Conservation (phyloP, 2,113 vertebrate genomes). For the Empidonax alnorum region DNA sequence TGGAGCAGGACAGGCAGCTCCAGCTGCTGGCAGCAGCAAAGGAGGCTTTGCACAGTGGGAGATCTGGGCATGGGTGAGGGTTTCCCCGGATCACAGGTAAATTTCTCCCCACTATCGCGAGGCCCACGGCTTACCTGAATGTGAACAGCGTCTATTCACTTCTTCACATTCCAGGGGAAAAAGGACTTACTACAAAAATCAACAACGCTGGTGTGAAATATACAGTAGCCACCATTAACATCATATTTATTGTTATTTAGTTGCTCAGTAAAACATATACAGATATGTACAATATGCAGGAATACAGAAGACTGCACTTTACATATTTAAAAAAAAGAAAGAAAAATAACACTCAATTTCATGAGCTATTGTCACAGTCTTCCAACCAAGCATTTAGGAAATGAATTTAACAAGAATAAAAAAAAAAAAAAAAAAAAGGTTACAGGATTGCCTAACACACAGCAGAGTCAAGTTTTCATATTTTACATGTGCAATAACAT, state of each 20-base stretch:
- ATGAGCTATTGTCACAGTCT: conserved; percentile 95
- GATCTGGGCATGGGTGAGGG: background rate
- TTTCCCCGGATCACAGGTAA: accelerated
- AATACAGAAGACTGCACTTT: conserved; percentile 99
- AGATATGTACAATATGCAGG: conserved; percentile 99
- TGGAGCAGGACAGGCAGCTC: background rate
- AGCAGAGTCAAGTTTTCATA: conserved; percentile 91
- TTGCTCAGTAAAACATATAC: conserved; percentile 99
- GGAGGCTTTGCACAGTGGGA: background rate
- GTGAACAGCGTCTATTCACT: accelerated
- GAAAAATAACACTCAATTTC: conserved; percentile 88
- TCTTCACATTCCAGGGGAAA: background rate
- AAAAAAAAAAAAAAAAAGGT: conserved; percentile 78
- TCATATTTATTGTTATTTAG: conserved; percentile 99
- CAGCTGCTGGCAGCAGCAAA: background rate
- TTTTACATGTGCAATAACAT: conserved; percentile 99
- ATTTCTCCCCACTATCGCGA: accelerated
- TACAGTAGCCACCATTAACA: conserved; percentile 89
- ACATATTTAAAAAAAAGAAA: conserved; percentile 89
- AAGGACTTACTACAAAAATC: background rate
- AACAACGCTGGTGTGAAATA: conserved; percentile 6
- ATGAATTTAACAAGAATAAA: conserved; percentile 88
- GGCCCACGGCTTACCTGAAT: background rate
- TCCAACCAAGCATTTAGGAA: conserved; percentile 94
- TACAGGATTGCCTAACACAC: conserved; percentile 98